Base-by-base conservation (phyloP, 2,113 vertebrate genomes). In the Falco punctatus region DNA sequence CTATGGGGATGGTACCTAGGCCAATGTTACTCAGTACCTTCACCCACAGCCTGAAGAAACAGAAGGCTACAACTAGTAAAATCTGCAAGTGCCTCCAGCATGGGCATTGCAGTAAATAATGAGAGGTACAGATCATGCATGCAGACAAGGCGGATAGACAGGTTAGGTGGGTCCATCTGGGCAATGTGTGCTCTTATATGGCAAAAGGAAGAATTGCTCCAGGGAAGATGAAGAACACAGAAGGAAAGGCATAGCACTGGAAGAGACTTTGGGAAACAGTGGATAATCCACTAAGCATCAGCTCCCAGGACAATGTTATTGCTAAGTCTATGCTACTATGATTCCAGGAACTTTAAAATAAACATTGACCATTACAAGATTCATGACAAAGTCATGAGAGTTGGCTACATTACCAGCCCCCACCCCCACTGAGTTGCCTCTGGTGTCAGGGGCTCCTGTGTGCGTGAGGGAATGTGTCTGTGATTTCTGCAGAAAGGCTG, bases 281-380 rank as follows among this genome's bases (percentile, higher is more conserved):
- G 46, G 42, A 66, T 90, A 87, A 65, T 74, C 9, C 33, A 42
- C 38, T 79, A 88, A 62, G 12, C 14, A 82, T 79, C 46, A 90
- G 40, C 58, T 96, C 85, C 24, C 90, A 94, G 74, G 49, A 66
- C 1, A 6, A 46, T 58, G 27, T 66, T 93, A 51, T 77, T 88
- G 33, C 78, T 86, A 85, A 71, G 21, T 66, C 59, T 93, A 75
- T 84, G 70, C 84, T 83, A 81, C 38, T 82, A 30, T 81, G 32
- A 69, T 62, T 88, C 46, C 20, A 65, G 30, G 14, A 96, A 94
- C 90, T 86, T 88, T 57, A 92, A 94, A 91, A 90, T 73, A 93
- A 96, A 90, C 58, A 86, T 9, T 88, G 19, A 38, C 38, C 13
- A 27, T 72, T 74, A 59, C 14, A 90, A 90, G 44, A 88, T 75